Conservation (phyloP, 2,888 invertebrate genomes). For the Cantharis nigra region DNA sequence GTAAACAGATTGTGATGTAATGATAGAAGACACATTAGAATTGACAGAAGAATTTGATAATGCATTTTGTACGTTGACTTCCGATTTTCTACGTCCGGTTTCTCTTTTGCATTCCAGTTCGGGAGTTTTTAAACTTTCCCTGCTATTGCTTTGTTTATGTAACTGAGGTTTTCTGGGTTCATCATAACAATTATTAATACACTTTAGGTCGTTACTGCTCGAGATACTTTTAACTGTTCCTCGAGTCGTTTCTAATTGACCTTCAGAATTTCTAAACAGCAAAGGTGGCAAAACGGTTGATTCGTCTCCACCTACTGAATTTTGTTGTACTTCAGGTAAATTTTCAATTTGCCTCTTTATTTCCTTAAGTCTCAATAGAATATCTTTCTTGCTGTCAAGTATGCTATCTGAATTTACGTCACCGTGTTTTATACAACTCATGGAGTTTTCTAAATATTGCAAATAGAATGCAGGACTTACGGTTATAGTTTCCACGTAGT, state of each 20-base stretch:
- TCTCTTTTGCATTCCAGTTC: constrained; percentile 47
- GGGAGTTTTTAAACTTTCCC: constrained; percentile 45
- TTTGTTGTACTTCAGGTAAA: constrained; percentile 44
- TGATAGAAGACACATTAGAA: constrained; percentile 54
- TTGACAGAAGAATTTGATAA: constrained; percentile 5
- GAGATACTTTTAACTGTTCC: constrained; percentile 7
- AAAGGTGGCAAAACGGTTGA: constrained; percentile 45
- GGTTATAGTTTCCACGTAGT: constrained; percentile 80
- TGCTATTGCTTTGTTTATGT: constrained; percentile 38
- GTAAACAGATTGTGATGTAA: constrained; percentile 66
- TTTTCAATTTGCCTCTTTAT: constrained; percentile 66
- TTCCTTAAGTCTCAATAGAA: constrained; percentile 65
- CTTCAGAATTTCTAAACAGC: constrained; percentile 49
- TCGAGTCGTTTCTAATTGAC: constrained; percentile 41
- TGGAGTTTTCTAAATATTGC: constrained; percentile 72
- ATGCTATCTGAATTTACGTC: constrained; percentile 42
- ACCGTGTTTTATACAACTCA: constrained; percentile 55
- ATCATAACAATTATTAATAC: constrained; percentile 3
- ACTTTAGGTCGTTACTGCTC: neutral
- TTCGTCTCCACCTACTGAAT: constrained; percentile 43
- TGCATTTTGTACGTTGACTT: constrained; percentile 32
- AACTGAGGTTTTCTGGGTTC: constrained; percentile 36
- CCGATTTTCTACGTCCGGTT: constrained; percentile 43
- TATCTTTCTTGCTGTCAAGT: constrained; percentile 64
- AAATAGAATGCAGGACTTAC: constrained; percentile 74